Conservation (phyloP, 2,888 invertebrate genomes). For the Oxyteleia sp. region DNA sequence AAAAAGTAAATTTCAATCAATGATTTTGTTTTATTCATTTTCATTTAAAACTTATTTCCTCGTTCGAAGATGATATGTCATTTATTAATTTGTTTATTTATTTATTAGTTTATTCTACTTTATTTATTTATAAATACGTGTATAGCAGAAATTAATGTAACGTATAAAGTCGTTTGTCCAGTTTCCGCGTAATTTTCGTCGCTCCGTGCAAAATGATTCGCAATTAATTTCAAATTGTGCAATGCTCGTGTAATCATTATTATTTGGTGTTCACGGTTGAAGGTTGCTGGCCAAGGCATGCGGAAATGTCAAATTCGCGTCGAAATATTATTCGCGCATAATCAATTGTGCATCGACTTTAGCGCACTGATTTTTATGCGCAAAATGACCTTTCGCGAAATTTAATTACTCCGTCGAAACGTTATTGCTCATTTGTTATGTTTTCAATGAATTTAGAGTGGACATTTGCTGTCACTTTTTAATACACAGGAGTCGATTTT, state of each 20-base stretch:
- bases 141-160: constrained; percentile 2
- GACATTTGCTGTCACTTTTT: background rate
- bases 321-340: constrained; percentile 48
- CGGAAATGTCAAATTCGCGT: constrained; percentile 52
- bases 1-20: too few relatives aligned
- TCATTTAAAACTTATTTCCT: too few relatives aligned
- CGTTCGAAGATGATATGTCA: too few relatives aligned
- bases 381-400: constrained; percentile 32
- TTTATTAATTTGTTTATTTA: too few relatives aligned
- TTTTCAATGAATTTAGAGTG: too few relatives aligned
- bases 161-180: constrained; percentile 16
- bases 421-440: too few relatives aligned
- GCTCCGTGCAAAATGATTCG: constrained; percentile 25
- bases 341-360: constrained; percentile 47
- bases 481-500: too few relatives aligned
- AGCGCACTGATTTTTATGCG: constrained; percentile 34
- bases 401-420: constrained; percentile 35
- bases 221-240: constrained; percentile 40
- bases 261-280: constrained; percentile 25
- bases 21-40: too few relatives aligned
- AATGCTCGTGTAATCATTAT: constrained; percentile 26
- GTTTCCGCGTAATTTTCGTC: constrained; percentile 19
- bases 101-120: background rate
- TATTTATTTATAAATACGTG: background rate
- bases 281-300: constrained; percentile 14